Evolutionary conservation across 2,888 invertebrate genomes (phyloP), one percentile per base, ranked within the genome.

Genomic region (Tridacna gigas): DNA sequence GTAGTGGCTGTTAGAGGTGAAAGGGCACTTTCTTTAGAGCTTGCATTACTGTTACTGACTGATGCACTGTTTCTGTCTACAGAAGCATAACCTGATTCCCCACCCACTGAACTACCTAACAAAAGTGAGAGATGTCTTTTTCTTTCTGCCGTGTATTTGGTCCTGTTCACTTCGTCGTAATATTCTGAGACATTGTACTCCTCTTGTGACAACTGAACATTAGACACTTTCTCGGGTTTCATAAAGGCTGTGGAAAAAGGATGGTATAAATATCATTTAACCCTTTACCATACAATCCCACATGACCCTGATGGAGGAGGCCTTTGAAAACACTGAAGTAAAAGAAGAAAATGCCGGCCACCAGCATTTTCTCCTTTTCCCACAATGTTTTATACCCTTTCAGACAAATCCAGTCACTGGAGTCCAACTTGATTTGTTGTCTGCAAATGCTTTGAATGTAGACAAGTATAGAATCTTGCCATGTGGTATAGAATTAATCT

Each of bases 141-240:
- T 71, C 90, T 82, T 74, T 92, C 90, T 20, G 77, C 79, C 11
- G 91, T 92, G 73, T 90, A 92, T 75, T 91, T 91, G 25, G 84
- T 86, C 60, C 91, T 84, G 74, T 92, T 90, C 0, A 91, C 88
- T 79, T 90, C 89, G 25, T 88, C 89, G 80, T 90, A 91, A 75
- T 91, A 90, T 66, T 89, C 84, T 28, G 90, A 90, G 15, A 91
- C 86, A 60, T 80, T 91, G 51, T 86, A 81, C 73, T 89, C 88
- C 47, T 89, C 91, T 56, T 86, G 86, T 20, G 79, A 79, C 25
- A 82, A 67, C 0, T 73, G 77, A 0, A 78, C 78, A 28, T 84
- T 86, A 13, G 79, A 71, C 48, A 87, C 84, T 47, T 83, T 88
- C 47, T 88, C 91, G 11, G 90, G 91, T 76, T 89, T 86, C 66